A percentile compares a stretch with the other conserved stretches of the same genome.
Evolutionary conservation across 2,797 vertebrate genomes (phyloP).

Genomic region (Coendou prehensilis): DNA sequence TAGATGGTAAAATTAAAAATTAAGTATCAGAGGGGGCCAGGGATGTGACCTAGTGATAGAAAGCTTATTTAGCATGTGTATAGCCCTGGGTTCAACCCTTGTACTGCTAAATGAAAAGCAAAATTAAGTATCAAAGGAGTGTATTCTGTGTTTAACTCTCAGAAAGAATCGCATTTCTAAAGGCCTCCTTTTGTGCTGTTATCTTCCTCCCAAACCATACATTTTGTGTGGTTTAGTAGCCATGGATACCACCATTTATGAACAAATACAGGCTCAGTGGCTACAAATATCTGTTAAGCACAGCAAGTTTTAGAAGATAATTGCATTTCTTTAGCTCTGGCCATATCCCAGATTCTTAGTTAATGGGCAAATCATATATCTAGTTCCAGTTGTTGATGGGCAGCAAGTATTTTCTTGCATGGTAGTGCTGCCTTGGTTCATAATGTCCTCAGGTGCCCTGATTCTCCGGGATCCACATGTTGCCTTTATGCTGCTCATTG

Average conservation of each 20-base stretch:
- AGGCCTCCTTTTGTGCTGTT: constrained; percentile 52
- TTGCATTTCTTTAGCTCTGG: constrained; percentile 11
- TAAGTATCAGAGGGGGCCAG: neutral
- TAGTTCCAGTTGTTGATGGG: neutral
- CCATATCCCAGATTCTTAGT: neutral
- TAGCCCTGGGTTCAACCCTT: neutral
- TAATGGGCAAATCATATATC: neutral
- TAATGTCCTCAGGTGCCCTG: neutral
- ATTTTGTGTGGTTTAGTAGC: constrained; percentile 35
- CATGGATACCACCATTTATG: constrained; percentile 60
- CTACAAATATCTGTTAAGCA: constrained; percentile 22
- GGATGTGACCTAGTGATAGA: neutral
- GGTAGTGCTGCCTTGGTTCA: neutral
- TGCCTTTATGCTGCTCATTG: neutral
- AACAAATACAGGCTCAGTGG: constrained; percentile 32
- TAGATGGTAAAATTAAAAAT: constrained; percentile 56
- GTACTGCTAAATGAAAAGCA: neutral
- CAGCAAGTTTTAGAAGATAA: neutral
- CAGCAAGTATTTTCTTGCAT: neutral
- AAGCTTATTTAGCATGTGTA: neutral
- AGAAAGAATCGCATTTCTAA: constrained; percentile 56
- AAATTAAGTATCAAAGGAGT: neutral
- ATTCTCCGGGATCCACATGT: neutral
- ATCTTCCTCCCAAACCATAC: constrained; percentile 46
- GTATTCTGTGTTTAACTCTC: neutral